Base-by-base conservation (phyloP, 2,888 invertebrate genomes). In the Hofmannophila pseudospretella region DNA sequence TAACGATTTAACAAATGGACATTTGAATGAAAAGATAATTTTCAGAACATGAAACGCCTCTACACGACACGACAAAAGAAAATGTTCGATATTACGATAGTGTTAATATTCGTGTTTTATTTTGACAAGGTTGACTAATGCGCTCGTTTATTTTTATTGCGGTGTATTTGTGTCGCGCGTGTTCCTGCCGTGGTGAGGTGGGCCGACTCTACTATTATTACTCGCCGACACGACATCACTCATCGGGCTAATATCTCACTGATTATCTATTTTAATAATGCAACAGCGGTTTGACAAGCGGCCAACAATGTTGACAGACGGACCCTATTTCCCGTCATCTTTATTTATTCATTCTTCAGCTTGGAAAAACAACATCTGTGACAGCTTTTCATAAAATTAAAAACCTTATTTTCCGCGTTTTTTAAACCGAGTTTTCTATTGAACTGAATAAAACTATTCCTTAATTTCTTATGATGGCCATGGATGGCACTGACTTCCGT, bases 91-190 rank as follows among this genome's bases (percentile, higher is more conserved):
- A 52, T 58, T 60, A 60, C 57, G 47, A 44, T 47, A 45, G 58
- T 65, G 69, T 75, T 73, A 71, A 76, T 70, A 72, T 71, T 72
- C 63, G 57, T 62, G 67, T 73, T 74, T 73, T 82, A 79, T 84
- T 85, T 80, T 82, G 84, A 84, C 85, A 81, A 58, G 65, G 77
- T 73, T 84, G 82, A 85, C 75, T 80, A 82, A 84, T 84, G 78
- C 68, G 67, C 62, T 68, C 79, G 78, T 84, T 85, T 85, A 85
- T 81, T 81, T 84, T 82, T 79, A 81, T 80, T 72, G 70, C 70
- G 68, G 67, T 77, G 76, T 80, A 79, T 82, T 80, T 65, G 64
- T 76, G 72, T 64, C 67, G 69, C 68, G 68, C 75, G 70, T 70
- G 67, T 74, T 72, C 61, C 65, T 67, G 61, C 62, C 62, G 62